Conservation (phyloP, 2,888 invertebrate genomes). For the Leptinotarsa rubiginosa region DNA sequence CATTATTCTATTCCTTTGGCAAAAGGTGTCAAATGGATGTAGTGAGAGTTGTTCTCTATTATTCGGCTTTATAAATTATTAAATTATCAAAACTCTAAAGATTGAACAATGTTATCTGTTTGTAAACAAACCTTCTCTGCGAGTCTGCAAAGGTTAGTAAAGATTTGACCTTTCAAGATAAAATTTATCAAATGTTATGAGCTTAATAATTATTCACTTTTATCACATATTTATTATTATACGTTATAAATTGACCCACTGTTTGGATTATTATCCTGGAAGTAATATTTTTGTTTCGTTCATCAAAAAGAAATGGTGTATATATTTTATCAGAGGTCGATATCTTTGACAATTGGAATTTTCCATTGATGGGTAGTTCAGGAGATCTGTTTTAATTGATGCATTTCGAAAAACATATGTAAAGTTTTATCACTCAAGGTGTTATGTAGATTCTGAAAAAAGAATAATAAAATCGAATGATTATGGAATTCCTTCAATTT, state of each 20-base stretch:
- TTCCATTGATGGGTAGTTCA: background rate
- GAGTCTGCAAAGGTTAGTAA: constrained; percentile 61
- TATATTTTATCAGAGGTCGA: background rate
- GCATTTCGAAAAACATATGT: background rate
- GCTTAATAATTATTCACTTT: background rate
- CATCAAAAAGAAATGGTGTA: background rate
- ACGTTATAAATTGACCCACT: background rate
- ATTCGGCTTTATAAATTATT: constrained; percentile 28
- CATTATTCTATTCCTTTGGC: background rate
- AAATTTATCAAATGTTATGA: background rate
- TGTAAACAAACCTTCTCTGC: constrained; percentile 59
- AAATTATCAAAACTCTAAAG: constrained; percentile 12
- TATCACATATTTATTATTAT: background rate
- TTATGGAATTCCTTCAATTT: background rate
- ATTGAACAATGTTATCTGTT: constrained; percentile 56
- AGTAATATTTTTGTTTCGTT: background rate
- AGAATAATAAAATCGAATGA: background rate
- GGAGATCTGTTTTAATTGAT: background rate
- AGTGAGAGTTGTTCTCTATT: constrained; percentile 43
- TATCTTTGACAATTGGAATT: background rate
- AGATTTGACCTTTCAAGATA: constrained; percentile 18
- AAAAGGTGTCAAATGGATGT: constrained; percentile 46
- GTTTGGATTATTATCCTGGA: background rate
- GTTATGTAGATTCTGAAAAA: too few relatives aligned
- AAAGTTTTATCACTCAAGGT: background rate